These are phyloP conservation scores for Andrena camellia DNA, from an alignment of 2,888 invertebrate genomes.

Conservation along the genomic window DNA sequence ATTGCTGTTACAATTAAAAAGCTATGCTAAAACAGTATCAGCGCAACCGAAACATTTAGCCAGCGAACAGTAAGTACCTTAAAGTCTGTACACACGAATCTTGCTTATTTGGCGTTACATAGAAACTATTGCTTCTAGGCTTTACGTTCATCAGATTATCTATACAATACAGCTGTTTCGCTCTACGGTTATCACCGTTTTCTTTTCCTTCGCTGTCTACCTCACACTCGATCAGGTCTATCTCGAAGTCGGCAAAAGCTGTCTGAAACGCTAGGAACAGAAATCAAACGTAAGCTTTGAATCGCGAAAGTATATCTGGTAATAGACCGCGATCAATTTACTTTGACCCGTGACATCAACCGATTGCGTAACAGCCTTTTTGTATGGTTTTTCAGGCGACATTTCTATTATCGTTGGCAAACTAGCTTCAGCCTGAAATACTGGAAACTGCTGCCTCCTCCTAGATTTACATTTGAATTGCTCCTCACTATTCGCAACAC, in stretches of 20 bases:
- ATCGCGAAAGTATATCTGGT: not conserved
- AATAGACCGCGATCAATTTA: slow-evolving; percentile 32
- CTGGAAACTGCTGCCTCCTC: slow-evolving; percentile 68
- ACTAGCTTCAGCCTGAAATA: slow-evolving; percentile 23
- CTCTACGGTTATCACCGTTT: slow-evolving; percentile 15
- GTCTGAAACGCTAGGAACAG: slow-evolving; percentile 72
- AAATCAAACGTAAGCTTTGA: not conserved
- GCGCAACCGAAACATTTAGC: not conserved
- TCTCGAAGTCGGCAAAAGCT: slow-evolving; percentile 81
- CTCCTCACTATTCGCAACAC: slow-evolving; percentile 52
- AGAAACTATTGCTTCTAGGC: slow-evolving; percentile 76
- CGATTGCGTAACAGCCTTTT: slow-evolving; percentile 72
- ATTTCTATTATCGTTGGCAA: slow-evolving; percentile 75
- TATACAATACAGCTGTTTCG: slow-evolving; percentile 32
- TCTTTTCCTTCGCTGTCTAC: slow-evolving; percentile 53
- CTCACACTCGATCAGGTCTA: slow-evolving; percentile 80
- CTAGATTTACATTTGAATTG: slow-evolving; percentile 67
- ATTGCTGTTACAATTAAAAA: slow-evolving; percentile 30
- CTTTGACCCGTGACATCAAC: slow-evolving; percentile 63
- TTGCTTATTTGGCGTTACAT: slow-evolving; percentile 47
- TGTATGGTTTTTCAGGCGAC: slow-evolving; percentile 56
- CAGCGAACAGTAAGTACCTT: slow-evolving; percentile 34
- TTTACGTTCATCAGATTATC: slow-evolving; percentile 15
- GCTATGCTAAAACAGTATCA: not conserved
- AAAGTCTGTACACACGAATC: slow-evolving; percentile 44